Conservation (phyloP, 2,888 invertebrate genomes). For the Drosophila subsilvestris region DNA sequence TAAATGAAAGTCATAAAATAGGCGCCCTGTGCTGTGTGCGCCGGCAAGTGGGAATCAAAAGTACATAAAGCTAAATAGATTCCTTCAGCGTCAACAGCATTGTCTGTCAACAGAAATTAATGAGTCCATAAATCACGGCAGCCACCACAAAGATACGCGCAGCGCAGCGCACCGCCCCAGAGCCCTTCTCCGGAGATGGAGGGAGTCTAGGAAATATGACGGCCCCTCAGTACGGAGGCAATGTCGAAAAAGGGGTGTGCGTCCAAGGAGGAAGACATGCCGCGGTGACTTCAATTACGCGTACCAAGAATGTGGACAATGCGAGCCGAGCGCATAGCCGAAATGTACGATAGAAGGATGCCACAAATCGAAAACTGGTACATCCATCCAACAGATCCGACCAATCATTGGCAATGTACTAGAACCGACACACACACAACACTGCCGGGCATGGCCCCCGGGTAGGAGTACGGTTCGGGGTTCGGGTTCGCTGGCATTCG, state of each 20-base stretch:
- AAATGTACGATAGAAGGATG: conserved; percentile 45
- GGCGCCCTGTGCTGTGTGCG: conserved; percentile 14
- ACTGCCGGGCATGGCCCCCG: conserved; percentile 18
- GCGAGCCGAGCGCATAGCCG: conserved; percentile 59
- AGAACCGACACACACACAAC: conserved; percentile 58
- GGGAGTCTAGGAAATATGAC: conserved; percentile 64
- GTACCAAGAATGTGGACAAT: conserved; percentile 74
- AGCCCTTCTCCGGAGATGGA: conserved; percentile 21
- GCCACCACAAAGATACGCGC: conserved; percentile 56
- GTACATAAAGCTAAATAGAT: conserved; percentile 78
- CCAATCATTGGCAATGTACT: conserved; percentile 81
- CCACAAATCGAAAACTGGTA: conserved; percentile 9
- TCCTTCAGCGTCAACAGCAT: conserved; percentile 80
- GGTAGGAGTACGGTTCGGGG: conserved; percentile 19
- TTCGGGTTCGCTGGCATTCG: conserved; percentile 40
- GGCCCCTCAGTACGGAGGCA: conserved; percentile 52
- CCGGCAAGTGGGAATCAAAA: conserved; percentile 57
- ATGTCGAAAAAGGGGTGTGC: conserved; percentile 67
- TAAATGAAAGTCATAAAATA: conserved; percentile 69
- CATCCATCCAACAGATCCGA: conserved; percentile 58
- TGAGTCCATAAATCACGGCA: conserved; percentile 82
- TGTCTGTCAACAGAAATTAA: conserved; percentile 83
- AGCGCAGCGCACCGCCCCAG: conserved; percentile 31
- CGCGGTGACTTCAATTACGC: conserved; percentile 82
- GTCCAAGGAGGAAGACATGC: conserved; percentile 60